Evolutionary conservation across 2,888 invertebrate species (phyloP), one percentile per base, ranked within the genome.

Genomic region (Drosophila barbarae): DNA sequence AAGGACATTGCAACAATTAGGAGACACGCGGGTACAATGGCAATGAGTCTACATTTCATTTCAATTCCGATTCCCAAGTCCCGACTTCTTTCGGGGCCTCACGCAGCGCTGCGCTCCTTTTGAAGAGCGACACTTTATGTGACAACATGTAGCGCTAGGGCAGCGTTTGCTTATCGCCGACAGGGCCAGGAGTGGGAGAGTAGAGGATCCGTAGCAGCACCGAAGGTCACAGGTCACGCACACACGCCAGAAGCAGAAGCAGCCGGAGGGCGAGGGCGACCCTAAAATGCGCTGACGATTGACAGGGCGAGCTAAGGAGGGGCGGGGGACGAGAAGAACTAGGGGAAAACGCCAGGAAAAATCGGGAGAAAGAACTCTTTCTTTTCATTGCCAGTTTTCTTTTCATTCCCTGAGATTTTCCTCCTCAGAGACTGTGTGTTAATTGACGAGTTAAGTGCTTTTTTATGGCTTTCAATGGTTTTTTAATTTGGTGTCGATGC

Each of bases 401-500:
- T 46, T 18, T 2, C 2, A 44, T 46, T 13, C 13, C 47, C 12
- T 39, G 10, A 38, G 35, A 32, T 15, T 41, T 52, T 65, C 50
- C 36, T 41, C 34, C 36, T 46, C 32, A 35, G 36, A 51, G 68
- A 56, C 10, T 61, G 57, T 75, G 68, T 73, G 84, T 82, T 85
- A 84, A 85, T 80, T 84, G 82, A 83, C 80, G 72, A 78, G 74
- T 81, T 81, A 80, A 86, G 86, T 86, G 86, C 78, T 76, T 86
- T 86, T 85, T 86, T 86, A 86, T 85, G 83, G 79, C 59, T 77
- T 61, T 68, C 73, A 86, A 86, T 86, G 80, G 77, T 56, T 86
- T 86, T 86, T 86, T 86, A 86, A 86, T 86, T 84, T 80, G 74
- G 73, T 85, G 86, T 73, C 77, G 84, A 86, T 74, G 84, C 80